phyloP scores from a whole-genome alignment of 2,797 vertebrate genomes.

The Artibeus jamaicensis region DNA sequence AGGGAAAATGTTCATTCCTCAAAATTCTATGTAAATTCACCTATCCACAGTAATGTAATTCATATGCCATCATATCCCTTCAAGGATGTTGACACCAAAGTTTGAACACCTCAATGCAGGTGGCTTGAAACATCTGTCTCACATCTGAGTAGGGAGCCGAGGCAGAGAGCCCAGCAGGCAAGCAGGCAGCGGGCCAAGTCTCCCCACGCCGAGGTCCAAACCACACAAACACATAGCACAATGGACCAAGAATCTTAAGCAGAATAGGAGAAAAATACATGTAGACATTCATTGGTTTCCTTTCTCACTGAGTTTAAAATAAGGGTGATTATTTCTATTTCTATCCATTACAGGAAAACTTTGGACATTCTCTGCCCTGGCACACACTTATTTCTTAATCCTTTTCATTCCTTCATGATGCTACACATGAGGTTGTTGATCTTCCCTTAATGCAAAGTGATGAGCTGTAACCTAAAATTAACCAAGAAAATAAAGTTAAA shows the following conservation, averaged over 20 bases:
- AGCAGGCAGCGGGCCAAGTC: neutral
- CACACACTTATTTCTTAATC: slow-evolving; percentile 34
- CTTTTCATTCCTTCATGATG: slow-evolving; percentile 38
- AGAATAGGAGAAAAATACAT: slow-evolving; percentile 36
- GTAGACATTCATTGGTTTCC: neutral
- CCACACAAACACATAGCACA: neutral
- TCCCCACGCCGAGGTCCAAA: neutral
- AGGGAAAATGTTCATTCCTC: neutral
- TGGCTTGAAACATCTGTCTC: neutral
- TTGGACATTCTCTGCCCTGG: slow-evolving; percentile 4
- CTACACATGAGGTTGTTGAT: neutral
- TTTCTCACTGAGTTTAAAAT: slow-evolving; percentile 13
- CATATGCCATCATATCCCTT: neutral
- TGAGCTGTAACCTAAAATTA: slow-evolving; percentile 32
- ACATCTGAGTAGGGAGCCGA: neutral
- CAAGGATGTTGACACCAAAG: neutral
- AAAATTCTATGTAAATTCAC: neutral
- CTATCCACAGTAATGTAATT: neutral
- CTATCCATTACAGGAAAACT: neutral
- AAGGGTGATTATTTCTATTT: neutral
- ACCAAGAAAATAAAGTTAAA: slow-evolving; percentile 38
- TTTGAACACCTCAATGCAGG: neutral
- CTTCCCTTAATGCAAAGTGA: slow-evolving; percentile 1
- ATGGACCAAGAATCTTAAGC: neutral
- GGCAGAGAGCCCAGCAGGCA: neutral